Conservation (phyloP, 2,888 invertebrate genomes). For the Alsophila aescularia region DNA sequence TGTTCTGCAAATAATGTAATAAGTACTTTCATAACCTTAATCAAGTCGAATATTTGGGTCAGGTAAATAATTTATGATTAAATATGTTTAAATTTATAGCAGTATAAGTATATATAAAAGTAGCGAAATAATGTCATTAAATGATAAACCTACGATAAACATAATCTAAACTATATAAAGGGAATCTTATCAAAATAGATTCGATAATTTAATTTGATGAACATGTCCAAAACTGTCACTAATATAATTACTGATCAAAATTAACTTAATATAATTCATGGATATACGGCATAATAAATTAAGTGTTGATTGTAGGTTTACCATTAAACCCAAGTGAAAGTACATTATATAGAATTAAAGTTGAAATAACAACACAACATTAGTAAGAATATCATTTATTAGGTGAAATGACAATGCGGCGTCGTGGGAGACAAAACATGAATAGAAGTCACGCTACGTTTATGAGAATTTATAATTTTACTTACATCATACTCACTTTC, state of each 20-base stretch:
- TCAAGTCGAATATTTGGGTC: background rate
- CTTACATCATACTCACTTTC: conserved; percentile 69
- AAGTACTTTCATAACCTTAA: too few relatives aligned
- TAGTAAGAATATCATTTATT: conserved; percentile 59
- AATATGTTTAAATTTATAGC: too few relatives aligned
- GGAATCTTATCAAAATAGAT: conserved; percentile 5
- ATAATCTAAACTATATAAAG: background rate
- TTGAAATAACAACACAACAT: conserved; percentile 56
- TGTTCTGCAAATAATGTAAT: background rate
- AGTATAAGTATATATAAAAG: conserved; percentile 3
- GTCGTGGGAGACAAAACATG: conserved; percentile 77
- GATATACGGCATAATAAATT: background rate
- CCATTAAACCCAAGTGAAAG: conserved; percentile 46
- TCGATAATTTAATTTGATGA: background rate
- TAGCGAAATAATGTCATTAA: background rate
- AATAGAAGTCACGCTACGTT: conserved; percentile 67
- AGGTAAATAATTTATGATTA: background rate
- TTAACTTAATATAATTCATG: background rate
- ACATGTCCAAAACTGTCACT: background rate
- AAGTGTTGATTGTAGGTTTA: conserved; percentile 5
- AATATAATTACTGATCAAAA: background rate
- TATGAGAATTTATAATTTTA: conserved; percentile 59
- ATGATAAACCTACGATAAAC: conserved; percentile 2
- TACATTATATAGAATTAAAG: conserved; percentile 45
- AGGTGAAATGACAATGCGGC: conserved; percentile 61